Base-by-base conservation (phyloP, 2,888 invertebrate species). In the Drosophila fulvimacula region DNA sequence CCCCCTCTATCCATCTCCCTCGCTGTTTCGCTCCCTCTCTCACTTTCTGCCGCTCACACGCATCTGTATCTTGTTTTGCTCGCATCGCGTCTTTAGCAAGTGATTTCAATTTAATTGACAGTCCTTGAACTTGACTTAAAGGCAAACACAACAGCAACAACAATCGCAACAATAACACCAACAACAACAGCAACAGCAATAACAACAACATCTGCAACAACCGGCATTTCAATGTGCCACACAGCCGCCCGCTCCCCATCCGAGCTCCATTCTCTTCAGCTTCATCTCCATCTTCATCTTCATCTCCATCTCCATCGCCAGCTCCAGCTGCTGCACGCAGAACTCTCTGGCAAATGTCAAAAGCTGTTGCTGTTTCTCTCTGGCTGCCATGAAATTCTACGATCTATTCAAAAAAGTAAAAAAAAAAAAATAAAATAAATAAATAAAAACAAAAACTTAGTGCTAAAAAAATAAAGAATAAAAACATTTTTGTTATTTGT, bases 61-160 rank as follows among this genome's bases (percentile, higher is more conserved):
- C 78, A 73, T 68, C 71, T 79, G 77, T 69, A 68, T 82, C 84
- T 79, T 82, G 77, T 84, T 81, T 81, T 79, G 66, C 58, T 55
- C 59, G 56, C 61, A 44, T 58, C 66, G 70, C 72, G 69, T 69
- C 82, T 86, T 86, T 73, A 84, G 87, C 86, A 86, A 86, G 82
- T 88, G 88, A 86, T 86, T 86, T 90, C 85, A 88, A 91, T 90
- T 90, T 82, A 91, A 90, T 90, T 90, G 90, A 88, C 88, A 90
- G 90, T 90, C 90, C 90, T 90, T 87, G 90, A 90, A 90, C 90
- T 90, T 90, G 90, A 90, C 90, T 89, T 90, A 83, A 83, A 88
- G 83, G 88, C 85, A 82, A 81, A 57, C 75, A 81, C 65, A 82
- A 75, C 86, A 61, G 57, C 51, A 59, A 46, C 59, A 58, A 24